These are phyloP conservation scores for Crossoptilon crossoptilon DNA, from an alignment of 2,797 vertebrate species.

Conservation along the genomic window DNA sequence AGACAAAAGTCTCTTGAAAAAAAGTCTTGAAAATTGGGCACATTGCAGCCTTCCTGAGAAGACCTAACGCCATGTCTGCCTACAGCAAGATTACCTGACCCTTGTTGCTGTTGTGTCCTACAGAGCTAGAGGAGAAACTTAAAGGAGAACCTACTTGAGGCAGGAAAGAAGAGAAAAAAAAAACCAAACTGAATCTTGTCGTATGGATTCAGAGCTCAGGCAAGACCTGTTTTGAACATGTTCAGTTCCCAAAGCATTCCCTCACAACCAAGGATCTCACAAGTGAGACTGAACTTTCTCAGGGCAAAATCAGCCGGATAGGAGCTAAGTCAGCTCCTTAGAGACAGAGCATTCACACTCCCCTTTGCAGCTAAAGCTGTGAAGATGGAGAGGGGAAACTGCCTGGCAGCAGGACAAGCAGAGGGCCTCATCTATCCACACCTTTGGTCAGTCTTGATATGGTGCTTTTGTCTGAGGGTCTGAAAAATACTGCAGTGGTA, in stretches of 20 bases:
- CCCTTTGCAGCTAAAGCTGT: accelerated
- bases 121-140: background rate
- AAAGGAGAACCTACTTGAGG: background rate
- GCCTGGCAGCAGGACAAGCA: background rate
- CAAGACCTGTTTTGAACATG: background rate
- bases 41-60: background rate
- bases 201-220: background rate
- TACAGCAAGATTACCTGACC: accelerated
- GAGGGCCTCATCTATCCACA: background rate
- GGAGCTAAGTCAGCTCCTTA: background rate
- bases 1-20: background rate
- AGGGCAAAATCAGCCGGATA: background rate
- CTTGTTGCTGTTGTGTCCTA: background rate
- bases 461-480: background rate
- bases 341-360: background rate
- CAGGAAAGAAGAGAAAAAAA: background rate
- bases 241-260: background rate
- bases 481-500: background rate
- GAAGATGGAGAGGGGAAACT: background rate
- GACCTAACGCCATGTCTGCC: background rate
- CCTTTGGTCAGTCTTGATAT: accelerated
- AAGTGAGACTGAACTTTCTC: background rate
- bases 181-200: background rate
- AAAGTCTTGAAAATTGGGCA: background rate
- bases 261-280: background rate